Base-by-base conservation (phyloP, 2,888 invertebrate genomes). In the Magallana nippona region DNA sequence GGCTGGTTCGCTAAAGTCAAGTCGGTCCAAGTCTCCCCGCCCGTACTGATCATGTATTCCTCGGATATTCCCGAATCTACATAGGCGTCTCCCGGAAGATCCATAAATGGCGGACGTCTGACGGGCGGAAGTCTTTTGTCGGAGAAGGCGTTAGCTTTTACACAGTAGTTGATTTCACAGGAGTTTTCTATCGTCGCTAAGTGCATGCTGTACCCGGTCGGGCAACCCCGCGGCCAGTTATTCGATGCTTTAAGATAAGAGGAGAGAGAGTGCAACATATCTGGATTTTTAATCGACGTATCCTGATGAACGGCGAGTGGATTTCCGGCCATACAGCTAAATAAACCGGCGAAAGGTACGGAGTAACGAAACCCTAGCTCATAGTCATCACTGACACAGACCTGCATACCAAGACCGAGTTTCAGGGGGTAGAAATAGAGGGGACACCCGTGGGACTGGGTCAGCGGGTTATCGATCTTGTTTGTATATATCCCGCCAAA, bases 341-440 rank as follows among this genome's bases (percentile, higher is more conserved):
- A 90, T 85, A 92, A 91, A 0, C 92, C 92, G 71, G 89, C 91
- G 84, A 92, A 92, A 3, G 91, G 91, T 0, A 92, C 79, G 0
- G 91, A 87, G 71, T 88, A 87, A 10, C 82, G 56, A 13, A 58
- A 85, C 1, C 89, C 91, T n/a, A 90, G 84, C 82, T 92, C 91
- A 71, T 88, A 90, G 55, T 92, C 92, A 78, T 91, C 91, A 81
- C 91, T 91, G 62, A 92, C 89, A 82, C 92, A 92, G n/a, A 92
- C 83, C 8, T 83, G 81, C 17, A 91, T 84, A 55, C 89, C 87
- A 8, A 55, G 78, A 11, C 89, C 88, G 22, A 92, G 44, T n/a
- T 82, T 82, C 2, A 90, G 86, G 0, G 89, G 85, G 77, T 89
- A 89, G 84, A 89, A 92, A n/a, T 85, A 79, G 0, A 85, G 80